These are phyloP conservation scores for Pseudomyrmex flavicornis DNA, from an alignment of 1,140 invertebrate genomes.

Conservation along the genomic window DNA sequence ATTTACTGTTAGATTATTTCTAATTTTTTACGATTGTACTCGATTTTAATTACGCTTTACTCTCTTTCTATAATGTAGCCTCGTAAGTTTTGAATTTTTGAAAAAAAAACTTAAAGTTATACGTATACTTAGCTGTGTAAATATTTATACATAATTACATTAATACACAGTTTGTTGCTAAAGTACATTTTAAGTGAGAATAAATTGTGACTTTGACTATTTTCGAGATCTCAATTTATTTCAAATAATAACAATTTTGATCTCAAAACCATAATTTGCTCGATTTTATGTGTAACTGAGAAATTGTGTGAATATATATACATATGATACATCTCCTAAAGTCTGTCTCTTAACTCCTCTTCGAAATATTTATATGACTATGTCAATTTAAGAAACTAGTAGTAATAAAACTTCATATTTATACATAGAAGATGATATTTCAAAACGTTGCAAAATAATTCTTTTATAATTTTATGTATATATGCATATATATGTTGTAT, in stretches of 20 bases:
- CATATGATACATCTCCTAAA: background rate
- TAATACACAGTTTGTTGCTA: background rate
- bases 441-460: background rate
- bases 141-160: constrained; percentile 29
- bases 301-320: constrained; percentile 3
- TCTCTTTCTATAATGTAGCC: background rate
- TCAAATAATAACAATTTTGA: background rate
- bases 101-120: background rate
- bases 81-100: constrained; percentile 16
- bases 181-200: constrained; percentile 1
- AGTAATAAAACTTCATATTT: background rate
- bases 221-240: no score
- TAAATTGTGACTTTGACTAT: background rate
- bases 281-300: constrained; percentile 15
- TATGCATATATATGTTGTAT: background rate
- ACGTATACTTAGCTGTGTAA: constrained; percentile 39
- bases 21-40: constrained; percentile 45
- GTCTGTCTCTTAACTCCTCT: constrained; percentile 33
- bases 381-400: constrained; percentile 35
- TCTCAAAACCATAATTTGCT: constrained; percentile 11
- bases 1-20: constrained; percentile 31
- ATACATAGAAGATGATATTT: constrained; percentile 7
- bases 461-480: background rate
- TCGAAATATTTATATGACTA: constrained; percentile 34
- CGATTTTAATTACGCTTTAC: constrained; percentile 23